Evolutionary conservation across 2,113 vertebrate genomes (phyloP).

Genomic region (Chrysochloris asiatica): DNA sequence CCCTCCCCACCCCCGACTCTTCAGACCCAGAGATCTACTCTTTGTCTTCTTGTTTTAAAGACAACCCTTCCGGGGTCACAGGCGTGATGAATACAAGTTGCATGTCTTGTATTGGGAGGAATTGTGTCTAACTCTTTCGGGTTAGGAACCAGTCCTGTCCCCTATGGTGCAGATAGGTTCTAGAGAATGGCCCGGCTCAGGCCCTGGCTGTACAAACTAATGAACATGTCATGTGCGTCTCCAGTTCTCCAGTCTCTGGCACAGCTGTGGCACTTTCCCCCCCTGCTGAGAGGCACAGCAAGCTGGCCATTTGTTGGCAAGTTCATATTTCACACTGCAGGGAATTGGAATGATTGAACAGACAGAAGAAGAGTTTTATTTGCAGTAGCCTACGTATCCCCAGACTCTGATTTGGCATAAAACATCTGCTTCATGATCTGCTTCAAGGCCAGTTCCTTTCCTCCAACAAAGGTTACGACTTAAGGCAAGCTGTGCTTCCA

Average conservation of each 20-base stretch:
- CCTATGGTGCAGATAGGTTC: constrained; percentile 11
- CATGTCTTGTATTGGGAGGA: neutral
- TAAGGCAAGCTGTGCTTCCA: constrained; percentile 84
- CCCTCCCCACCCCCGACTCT: neutral
- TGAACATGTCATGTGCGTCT: constrained; percentile 80
- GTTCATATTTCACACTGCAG: constrained; percentile 87
- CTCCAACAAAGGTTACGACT: constrained; percentile 85
- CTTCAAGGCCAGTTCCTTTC: constrained; percentile 86
- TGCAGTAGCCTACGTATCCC: constrained; percentile 82
- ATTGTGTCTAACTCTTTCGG: neutral
- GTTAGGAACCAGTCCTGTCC: neutral
- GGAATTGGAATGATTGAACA: constrained; percentile 86
- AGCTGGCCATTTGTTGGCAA: constrained; percentile 84
- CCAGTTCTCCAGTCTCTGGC: constrained; percentile 75
- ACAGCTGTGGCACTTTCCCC: constrained; percentile 80
- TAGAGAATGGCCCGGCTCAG: constrained; percentile 46
- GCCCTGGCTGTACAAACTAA: constrained; percentile 72
- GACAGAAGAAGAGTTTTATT: constrained; percentile 86
- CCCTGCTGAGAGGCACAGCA: constrained; percentile 79
- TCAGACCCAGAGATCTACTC: neutral
- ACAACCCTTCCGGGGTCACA: neutral
- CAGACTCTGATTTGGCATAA: constrained; percentile 87
- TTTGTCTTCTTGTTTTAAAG: constrained; percentile 27
- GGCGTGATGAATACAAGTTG: neutral
- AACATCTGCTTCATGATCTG: constrained; percentile 92